These are phyloP conservation scores for Carterocephalus palaemon DNA, from an alignment of 2,888 invertebrate genomes.

Conservation along the genomic window DNA sequence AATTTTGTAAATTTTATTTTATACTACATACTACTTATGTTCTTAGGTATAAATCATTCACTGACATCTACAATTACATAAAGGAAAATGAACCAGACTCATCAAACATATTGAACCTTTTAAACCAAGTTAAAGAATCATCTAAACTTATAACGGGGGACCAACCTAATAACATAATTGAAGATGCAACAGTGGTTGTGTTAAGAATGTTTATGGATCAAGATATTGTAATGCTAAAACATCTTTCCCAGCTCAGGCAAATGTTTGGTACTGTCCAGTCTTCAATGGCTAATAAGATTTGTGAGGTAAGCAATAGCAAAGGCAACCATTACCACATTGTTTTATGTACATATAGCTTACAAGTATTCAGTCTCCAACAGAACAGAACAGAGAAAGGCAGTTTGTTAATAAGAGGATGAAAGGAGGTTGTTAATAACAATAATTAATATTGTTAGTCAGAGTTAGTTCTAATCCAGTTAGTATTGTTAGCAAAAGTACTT, in stretches of 20 bases:
- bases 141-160: conserved; percentile 74
- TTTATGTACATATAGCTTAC: too few relatives aligned
- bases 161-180: conserved; percentile 76
- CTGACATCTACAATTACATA: conserved; percentile 68
- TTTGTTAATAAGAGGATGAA: too few relatives aligned
- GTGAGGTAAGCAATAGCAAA: conserved; percentile 73
- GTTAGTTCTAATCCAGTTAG: too few relatives aligned
- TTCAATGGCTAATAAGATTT: conserved; percentile 76
- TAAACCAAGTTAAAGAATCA: conserved; percentile 50
- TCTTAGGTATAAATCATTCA: conserved; percentile 74
- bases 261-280: conserved; percentile 80
- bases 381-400: too few relatives aligned
- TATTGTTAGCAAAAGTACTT: too few relatives aligned
- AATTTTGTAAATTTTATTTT: conserved; percentile 1
- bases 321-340: too few relatives aligned
- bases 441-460: too few relatives aligned
- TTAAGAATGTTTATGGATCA: conserved; percentile 81
- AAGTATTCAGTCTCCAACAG: too few relatives aligned
- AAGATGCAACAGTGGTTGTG: conserved; percentile 81
- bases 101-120: conserved; percentile 51
- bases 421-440: too few relatives aligned
- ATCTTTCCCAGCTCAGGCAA: conserved; percentile 76
- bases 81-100: conserved; percentile 52
- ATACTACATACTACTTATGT: background rate
- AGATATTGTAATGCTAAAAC: conserved; percentile 78